These are phyloP conservation scores for Eptesicus fuscus DNA, from an alignment of 2,113 vertebrate species.

Conservation along the genomic window DNA sequence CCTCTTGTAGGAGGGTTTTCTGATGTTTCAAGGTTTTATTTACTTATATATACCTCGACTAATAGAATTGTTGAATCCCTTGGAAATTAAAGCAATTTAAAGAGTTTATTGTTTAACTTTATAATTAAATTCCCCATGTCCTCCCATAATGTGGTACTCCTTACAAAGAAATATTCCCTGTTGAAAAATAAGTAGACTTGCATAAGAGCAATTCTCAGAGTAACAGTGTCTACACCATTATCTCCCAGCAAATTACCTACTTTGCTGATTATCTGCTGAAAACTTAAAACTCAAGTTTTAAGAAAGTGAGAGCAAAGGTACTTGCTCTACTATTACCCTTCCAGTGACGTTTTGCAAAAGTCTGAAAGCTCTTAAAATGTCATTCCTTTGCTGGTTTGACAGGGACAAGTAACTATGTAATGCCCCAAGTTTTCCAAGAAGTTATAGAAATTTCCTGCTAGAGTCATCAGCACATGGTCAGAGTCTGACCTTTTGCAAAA, in stretches of 20 bases:
- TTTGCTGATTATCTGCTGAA: background rate
- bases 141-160: background rate
- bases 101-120: constrained; percentile 55
- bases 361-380: background rate
- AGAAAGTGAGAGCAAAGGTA: background rate
- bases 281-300: background rate
- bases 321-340: background rate
- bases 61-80: constrained; percentile 54
- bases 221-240: constrained; percentile 23
- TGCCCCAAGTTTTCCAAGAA: background rate
- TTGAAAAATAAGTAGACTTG: constrained; percentile 41
- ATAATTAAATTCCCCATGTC: constrained; percentile 58
- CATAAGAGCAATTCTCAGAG: constrained; percentile 12
- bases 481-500: background rate
- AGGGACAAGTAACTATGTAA: background rate
- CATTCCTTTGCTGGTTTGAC: background rate
- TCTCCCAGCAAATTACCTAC: background rate
- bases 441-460: background rate
- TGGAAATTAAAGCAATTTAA: constrained; percentile 63
- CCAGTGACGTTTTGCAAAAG: background rate
- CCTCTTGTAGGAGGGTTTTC: constrained; percentile 32
- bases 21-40: constrained; percentile 28
- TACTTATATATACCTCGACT: constrained; percentile 51
- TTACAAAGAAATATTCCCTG: background rate
- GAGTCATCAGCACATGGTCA: background rate